Conservation (phyloP, 2,888 invertebrate species). For the Cartodere bifasciata region DNA sequence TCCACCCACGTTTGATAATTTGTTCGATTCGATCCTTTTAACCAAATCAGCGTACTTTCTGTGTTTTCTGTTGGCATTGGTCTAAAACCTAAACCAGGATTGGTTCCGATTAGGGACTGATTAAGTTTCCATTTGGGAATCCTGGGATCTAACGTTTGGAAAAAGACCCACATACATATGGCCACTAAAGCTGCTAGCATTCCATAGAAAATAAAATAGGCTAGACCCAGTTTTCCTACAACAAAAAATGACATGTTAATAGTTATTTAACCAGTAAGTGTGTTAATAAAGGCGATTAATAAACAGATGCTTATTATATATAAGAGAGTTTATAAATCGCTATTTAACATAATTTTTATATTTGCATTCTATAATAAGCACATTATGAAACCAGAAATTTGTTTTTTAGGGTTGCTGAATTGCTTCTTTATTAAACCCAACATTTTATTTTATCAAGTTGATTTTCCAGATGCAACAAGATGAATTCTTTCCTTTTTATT, state of each 20-base stretch:
- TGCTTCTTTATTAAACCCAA: no score
- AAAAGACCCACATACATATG: slow-evolving; percentile 90
- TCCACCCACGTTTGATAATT: slow-evolving; percentile 72
- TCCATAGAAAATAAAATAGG: slow-evolving; percentile 89
- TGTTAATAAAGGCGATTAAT: no score
- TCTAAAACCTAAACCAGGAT: slow-evolving; percentile 92
- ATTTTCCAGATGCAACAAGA: no score
- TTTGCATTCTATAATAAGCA: no score
- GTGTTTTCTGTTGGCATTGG: slow-evolving; percentile 81
- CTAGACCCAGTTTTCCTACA: slow-evolving; percentile 86
- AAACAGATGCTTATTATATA: no score
- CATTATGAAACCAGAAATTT: no score
- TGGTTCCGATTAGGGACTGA: slow-evolving; percentile 80
- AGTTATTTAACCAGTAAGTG: no score
- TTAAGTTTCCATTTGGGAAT: slow-evolving; percentile 83
- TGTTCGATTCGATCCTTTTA: slow-evolving; percentile 65
- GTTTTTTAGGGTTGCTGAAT: no score
- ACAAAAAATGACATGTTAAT: slow-evolving; percentile 13
- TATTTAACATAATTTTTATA: no score
- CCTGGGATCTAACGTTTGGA: slow-evolving; percentile 77
- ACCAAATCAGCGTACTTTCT: slow-evolving; percentile 92
- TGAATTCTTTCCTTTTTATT: no score
- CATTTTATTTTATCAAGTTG: no score
- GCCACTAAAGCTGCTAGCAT: slow-evolving; percentile 86
- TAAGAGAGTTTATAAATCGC: no score